phyloP scores from a whole-genome alignment of 1,140 invertebrate genomes.

The Drosophila saltans region DNA sequence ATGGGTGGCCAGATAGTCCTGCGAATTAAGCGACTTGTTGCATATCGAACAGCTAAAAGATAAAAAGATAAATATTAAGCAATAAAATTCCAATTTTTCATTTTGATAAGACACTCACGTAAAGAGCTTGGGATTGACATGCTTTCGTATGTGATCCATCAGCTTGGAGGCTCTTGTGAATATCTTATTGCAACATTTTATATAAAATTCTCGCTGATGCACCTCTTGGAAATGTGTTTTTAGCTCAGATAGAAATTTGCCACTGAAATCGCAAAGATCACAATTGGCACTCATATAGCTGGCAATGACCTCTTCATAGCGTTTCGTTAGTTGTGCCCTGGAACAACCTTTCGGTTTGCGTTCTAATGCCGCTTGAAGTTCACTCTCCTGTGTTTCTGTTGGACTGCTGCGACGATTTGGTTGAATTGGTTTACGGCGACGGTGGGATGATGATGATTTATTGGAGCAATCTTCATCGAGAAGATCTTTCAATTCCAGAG shows the following conservation, averaged over 20 bases:
- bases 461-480: conserved; percentile 33
- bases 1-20: conserved; percentile 70
- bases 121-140: conserved; percentile 74
- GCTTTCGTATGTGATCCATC: conserved; percentile 75
- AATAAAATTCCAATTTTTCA: background rate
- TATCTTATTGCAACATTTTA: conserved; percentile 74
- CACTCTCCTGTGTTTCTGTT: conserved; percentile 38
- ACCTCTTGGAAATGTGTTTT: conserved; percentile 64
- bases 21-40: conserved; percentile 71
- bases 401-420: background rate
- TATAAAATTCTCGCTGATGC: conserved; percentile 67
- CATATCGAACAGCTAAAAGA: conserved; percentile 66
- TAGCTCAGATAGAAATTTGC: conserved; percentile 62
- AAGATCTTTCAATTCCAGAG: conserved; percentile 53
- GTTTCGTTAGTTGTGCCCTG: conserved; percentile 58
- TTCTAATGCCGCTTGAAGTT: conserved; percentile 57
- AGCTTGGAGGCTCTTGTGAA: conserved; percentile 67
- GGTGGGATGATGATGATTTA: background rate
- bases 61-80: background rate
- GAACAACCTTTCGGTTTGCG: conserved; percentile 71
- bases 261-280: conserved; percentile 65
- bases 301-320: conserved; percentile 70
- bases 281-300: conserved; percentile 73
- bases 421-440: background rate
- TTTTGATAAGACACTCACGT: conserved; percentile 51